A percentile compares a stretch with the other conserved stretches of the same genome.
Conservation (phyloP, 2,888 invertebrate genomes). For the Leptarthrus brevirostris region DNA sequence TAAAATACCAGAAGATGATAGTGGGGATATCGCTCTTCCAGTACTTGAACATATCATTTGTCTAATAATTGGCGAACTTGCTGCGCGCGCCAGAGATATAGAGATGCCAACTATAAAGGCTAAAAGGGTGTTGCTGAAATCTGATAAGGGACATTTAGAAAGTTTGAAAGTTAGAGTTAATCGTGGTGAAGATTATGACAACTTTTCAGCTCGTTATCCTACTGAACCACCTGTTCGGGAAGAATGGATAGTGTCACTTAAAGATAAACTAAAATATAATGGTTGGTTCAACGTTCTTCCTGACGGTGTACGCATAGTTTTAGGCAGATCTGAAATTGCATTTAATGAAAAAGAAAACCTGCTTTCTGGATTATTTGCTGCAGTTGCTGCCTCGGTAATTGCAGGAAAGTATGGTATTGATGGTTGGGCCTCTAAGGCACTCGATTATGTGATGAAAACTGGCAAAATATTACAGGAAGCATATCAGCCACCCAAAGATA, state of each 20-base stretch:
- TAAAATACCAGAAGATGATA: conserved; percentile 57
- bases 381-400: conserved; percentile 68
- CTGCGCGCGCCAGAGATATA: conserved; percentile 31
- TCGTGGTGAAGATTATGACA: conserved; percentile 62
- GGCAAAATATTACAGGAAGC: conserved; percentile 62
- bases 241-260: conserved; percentile 59
- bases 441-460: conserved; percentile 72
- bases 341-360: conserved; percentile 57
- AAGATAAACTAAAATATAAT: conserved; percentile 70
- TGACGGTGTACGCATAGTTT: conserved; percentile 71
- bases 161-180: conserved; percentile 59
- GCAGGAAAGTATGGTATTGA: conserved; percentile 70
- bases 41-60: conserved; percentile 59
- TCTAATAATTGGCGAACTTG: conserved; percentile 56
- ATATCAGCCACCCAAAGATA: conserved; percentile 61
- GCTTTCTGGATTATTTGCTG: conserved; percentile 63
- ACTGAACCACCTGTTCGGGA: conserved; percentile 50
- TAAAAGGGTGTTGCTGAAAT: conserved; percentile 59
- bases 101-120: conserved; percentile 57
- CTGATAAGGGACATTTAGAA: conserved; percentile 61
- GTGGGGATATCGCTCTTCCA: conserved; percentile 58
- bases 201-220: conserved; percentile 57
- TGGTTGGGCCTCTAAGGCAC: conserved; percentile 72
- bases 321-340: conserved; percentile 67
- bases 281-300: conserved; percentile 72